These are phyloP conservation scores for Brachionus calyciflorus DNA, from an alignment of 1,140 invertebrate genomes.

Conservation along the genomic window DNA sequence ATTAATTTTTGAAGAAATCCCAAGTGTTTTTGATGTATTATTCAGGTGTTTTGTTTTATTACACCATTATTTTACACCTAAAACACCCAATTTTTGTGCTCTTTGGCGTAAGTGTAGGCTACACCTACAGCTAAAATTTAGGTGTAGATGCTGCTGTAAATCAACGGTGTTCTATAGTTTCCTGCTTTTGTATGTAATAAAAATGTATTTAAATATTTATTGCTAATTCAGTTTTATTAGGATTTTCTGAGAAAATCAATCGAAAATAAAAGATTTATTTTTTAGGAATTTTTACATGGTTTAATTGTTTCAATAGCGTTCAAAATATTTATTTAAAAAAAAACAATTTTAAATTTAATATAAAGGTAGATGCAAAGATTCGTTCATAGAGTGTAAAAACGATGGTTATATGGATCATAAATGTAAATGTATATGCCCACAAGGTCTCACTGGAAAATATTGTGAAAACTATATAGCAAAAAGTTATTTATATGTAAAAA, in stretches of 20 bases:
- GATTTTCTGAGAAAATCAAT: no score
- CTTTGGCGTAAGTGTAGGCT: no score
- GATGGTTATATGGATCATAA: conserved; percentile 20
- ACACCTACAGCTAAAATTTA: no score
- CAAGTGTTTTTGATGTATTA: no score
- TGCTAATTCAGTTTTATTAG: no score
- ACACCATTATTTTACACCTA: no score
- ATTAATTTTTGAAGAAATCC: no score
- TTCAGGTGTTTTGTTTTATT: no score
- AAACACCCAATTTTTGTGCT: no score
- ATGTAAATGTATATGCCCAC: conserved; percentile 40
- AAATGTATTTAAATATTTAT: background rate
- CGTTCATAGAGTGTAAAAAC: background rate
- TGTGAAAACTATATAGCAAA: conserved; percentile 16
- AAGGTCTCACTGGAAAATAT: background rate
- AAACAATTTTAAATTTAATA: background rate
- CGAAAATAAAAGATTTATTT: no score
- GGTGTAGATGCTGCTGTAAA: no score
- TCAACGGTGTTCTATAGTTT: no score
- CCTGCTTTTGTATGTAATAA: background rate
- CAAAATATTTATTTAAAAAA: background rate
- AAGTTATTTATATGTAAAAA: background rate
- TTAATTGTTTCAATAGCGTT: background rate
- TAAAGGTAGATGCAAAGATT: background rate
- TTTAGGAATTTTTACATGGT: background rate